A percentile compares a stretch with the other conserved stretches of the same genome.
These are phyloP conservation scores for Phylloscopus trochiloides DNA, from an alignment of 2,113 vertebrate genomes.

Conservation along the genomic window DNA sequence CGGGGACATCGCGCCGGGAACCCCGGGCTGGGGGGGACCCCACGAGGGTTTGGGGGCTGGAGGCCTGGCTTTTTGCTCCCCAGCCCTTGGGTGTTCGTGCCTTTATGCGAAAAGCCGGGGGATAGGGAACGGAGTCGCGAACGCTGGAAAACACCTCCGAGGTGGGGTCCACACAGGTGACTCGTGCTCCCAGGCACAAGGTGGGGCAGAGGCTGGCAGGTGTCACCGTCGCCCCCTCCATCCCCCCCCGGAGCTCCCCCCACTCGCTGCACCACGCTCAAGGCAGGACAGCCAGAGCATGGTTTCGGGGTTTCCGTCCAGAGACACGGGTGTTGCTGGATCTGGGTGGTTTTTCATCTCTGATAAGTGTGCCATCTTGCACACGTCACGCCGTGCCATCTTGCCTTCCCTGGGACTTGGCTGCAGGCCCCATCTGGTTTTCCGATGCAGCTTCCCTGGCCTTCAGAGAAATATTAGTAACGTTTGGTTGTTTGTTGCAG, in stretches of 20 bases:
- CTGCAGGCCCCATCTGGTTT: not conserved
- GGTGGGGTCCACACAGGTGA: accelerated
- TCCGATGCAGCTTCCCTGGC: accelerated
- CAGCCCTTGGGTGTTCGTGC: accelerated
- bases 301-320: accelerated
- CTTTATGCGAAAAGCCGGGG: accelerated
- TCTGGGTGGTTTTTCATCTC: accelerated
- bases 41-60: accelerated
- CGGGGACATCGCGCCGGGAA: not conserved
- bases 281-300: no score
- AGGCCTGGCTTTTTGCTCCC: not conserved
- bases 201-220: not conserved
- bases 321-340: not conserved
- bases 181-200: not conserved
- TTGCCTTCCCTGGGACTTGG: accelerated
- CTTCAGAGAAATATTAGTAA: not conserved
- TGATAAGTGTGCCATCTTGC: not conserved
- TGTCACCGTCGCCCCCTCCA: accelerated
- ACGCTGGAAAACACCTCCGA: accelerated
- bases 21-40: accelerated
- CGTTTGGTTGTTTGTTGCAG: not conserved
- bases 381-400: accelerated
- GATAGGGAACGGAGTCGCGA: accelerated
- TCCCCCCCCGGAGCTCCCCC: accelerated
- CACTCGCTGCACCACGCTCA: accelerated